Conservation (phyloP, 2,888 invertebrate genomes). For the Gisinianus flammeolus region DNA sequence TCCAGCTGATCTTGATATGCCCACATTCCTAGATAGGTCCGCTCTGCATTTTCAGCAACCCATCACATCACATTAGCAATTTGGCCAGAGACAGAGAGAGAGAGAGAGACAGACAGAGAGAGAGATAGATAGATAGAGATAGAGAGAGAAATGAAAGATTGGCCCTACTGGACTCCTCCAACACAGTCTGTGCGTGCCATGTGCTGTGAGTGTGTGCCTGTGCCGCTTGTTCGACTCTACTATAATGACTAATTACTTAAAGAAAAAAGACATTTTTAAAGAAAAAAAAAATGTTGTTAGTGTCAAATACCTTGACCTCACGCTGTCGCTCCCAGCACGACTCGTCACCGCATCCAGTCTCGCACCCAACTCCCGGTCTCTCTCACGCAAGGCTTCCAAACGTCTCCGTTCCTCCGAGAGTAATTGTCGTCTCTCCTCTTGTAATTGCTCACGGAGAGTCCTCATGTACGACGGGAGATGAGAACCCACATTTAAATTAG, state of each 20-base stretch:
- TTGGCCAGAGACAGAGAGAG: conserved; percentile 13
- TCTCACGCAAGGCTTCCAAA: conserved; percentile 60
- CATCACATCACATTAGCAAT: conserved; percentile 54
- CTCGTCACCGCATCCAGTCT: conserved; percentile 59
- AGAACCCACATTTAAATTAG: conserved; percentile 52
- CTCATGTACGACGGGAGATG: conserved; percentile 60
- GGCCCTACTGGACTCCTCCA: conserved; percentile 58
- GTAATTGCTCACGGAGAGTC: conserved; percentile 60
- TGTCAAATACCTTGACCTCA: conserved; percentile 56
- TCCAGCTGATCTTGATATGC: conserved; percentile 58
- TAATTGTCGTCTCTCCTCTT: conserved; percentile 59
- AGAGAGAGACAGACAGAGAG: neutral
- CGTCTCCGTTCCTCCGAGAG: conserved; percentile 60
- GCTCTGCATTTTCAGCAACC: conserved; percentile 59
- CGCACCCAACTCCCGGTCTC: conserved; percentile 60
- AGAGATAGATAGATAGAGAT: too few species aligned
- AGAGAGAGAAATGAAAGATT: too few species aligned
- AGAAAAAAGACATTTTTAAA: neutral
- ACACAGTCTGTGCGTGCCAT: conserved; percentile 58
- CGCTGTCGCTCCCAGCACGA: conserved; percentile 56
- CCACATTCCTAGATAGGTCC: conserved; percentile 58
- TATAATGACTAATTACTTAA: conserved; percentile 1
- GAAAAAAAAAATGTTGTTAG: neutral
- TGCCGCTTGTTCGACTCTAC: conserved; percentile 55
- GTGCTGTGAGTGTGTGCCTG: conserved; percentile 60